Base-by-base conservation (phyloP, 35 echinoderm and acorn worm species). In the Nesometra sesokonis region DNA sequence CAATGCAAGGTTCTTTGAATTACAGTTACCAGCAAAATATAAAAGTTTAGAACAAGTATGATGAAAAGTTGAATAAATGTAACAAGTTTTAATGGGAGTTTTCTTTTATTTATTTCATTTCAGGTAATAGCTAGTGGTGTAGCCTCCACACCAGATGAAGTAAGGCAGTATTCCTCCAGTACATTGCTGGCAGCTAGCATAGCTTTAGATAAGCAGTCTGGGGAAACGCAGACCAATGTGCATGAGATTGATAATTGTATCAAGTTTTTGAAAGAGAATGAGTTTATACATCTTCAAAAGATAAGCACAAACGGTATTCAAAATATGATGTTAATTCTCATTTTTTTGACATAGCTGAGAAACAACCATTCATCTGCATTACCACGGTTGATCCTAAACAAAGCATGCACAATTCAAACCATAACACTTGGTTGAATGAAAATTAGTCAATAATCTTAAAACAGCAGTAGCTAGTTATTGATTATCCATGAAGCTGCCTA, bases 111-210 rank as follows among this genome's bases (percentile, higher is more conserved):
- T 80, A 32, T 80, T 33, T 3, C 27, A 37, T 4, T 79, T 36
- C 33, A 99, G 96, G 88, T 99, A 33, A 94, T 99, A 78, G 96
- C 90, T 19, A 99, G 96, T 90, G 93, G 96, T 84, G 96, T 94
- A 36, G 96, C 96, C 17, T 94, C 86, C 11, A 89, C 87, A 19
- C 96, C 93, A 78, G 36, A 76, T 15, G 96, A 99, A 39, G 96
- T 99, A 17, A 29, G 89, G 39, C 29, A 33, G 21, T 94, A 94
- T 57, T 87, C 96, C 13, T 81, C 89, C 37, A 90, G 92, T 87
- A 99, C 96, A 17, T 83, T 99, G 5, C 93, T 99, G 5, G 96
- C 96, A 36, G 90, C 92, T n/a, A 94, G 96, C 47, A 31, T 99
- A 13, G n/a, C 78, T 31, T 34, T 83, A 39, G 78, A 77, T 31